Evolutionary conservation across 1,140 invertebrate species (phyloP).

Genomic region (Euglossa dilemma): DNA sequence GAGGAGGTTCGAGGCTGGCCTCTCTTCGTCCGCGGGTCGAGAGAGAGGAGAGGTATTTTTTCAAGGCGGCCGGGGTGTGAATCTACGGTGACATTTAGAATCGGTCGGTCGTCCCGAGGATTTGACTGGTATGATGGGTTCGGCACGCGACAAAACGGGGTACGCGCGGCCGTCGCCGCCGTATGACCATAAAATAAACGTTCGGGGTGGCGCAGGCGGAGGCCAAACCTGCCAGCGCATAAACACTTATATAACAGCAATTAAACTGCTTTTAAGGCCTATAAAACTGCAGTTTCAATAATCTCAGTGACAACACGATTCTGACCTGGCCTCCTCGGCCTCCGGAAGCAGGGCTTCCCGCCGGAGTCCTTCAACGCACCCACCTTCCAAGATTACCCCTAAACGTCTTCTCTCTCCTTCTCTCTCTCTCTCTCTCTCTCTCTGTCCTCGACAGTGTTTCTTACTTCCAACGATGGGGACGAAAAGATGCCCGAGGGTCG

Average conservation of each 20-base stretch:
- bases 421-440: background rate
- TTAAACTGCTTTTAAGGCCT: conserved; percentile 83
- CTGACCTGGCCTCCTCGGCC: conserved; percentile 73
- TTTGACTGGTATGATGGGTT: conserved; percentile 74
- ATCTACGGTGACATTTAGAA: conserved; percentile 62
- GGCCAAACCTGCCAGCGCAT: conserved; percentile 79
- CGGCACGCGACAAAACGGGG: conserved; percentile 81
- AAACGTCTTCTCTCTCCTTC: background rate
- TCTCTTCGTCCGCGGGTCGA: background rate
- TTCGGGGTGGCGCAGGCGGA: conserved; percentile 80
- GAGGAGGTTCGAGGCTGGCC: background rate
- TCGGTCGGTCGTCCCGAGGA: conserved; percentile 63
- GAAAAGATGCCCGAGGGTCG: background rate
- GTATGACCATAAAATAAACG: conserved; percentile 83
- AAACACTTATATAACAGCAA: conserved; percentile 84
- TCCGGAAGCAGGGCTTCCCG: conserved; percentile 46
- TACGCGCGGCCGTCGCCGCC: conserved; percentile 73
- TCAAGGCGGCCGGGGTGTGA: conserved; percentile 31
- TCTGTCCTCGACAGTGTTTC: conserved; percentile 23
- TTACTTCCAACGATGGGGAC: background rate
- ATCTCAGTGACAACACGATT: conserved; percentile 82
- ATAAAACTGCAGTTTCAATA: conserved; percentile 84
- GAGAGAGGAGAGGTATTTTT: background rate
- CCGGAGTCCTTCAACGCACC: conserved; percentile 40
- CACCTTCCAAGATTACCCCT: conserved; percentile 7